Evolutionary conservation across 2,888 invertebrate species (phyloP), one percentile per base, ranked within the genome.

Genomic region (Luperina nickerlii): DNA sequence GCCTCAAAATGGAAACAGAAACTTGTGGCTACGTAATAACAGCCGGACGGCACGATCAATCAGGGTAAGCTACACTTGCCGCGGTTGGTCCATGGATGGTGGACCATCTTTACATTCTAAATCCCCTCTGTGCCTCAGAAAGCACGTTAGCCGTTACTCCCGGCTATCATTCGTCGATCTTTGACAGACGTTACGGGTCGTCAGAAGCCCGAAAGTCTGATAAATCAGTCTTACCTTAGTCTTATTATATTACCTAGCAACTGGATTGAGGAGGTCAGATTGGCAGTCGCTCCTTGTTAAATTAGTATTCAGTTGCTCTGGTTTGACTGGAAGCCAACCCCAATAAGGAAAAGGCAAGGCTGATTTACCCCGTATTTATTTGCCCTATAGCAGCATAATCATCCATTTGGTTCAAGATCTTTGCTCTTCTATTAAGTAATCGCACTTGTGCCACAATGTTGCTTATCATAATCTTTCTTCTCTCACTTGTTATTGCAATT

Each of bases 401-500:
- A n/a, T 60, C 20, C 48, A 20, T 32, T 32, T 24, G 6, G 15
- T 24, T 32, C 32, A 32, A 24, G 18, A 65, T n/a, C 6, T n/a
- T 38, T 38, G 62, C n/a, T 15, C 9, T 9, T 60, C 15, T 71
- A 65, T 24, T n/a, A 11, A 38, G 20, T 65, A 38, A 78, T 79
- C 8, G 9, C 32, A 62, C 42, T 66, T n/a, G 9, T 60, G 32
- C 1, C 11, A 11, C n/a, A 6, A 54, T 75, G 42, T 51, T 32
- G 5, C 20, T 63, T 63, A 11, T 38, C 13, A 51, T 57, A 66
- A 83, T 60, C 6, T 51, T 79, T 51, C 15, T 18, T 54, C 24
- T 18, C 20, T 84, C 48, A 48, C 27, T 57, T 48, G 15, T 78
- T 62, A 79, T 62, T 62, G 62, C 9, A 67, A 62, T 62, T 79